Evolutionary conservation across 2,888 invertebrate species (phyloP), one percentile per base, ranked within the genome.

Genomic region (Ophioninae sp.): DNA sequence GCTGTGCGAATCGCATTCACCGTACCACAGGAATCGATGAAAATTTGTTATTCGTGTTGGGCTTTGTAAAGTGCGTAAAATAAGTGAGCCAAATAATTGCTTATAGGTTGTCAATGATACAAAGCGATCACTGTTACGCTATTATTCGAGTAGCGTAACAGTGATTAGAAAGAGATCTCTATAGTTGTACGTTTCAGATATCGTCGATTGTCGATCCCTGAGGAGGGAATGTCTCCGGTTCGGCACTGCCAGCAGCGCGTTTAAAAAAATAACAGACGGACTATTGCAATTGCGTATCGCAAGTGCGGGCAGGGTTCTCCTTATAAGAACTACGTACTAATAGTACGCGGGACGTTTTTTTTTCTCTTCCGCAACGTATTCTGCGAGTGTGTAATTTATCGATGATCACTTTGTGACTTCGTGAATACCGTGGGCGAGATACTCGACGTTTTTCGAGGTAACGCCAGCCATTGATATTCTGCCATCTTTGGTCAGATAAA

Each of bases 401-500:
- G 22, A 6, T 22, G 8, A 73, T 94, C 95, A 96, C 88, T 97
- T 96, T 17, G 98, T 97, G 86, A 99, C 98, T 93, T 96, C 95
- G 93, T 99, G 98, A 88, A 99, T 98, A 82, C 97, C 98, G 86
- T 97, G 95, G 1, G 99, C 99, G 84, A 99, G 94, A 93, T 99
- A 99, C 86, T 96, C 96, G 0, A 99, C 99, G 94, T 99, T 99
- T 92, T 97, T 96, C 3, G 98, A 97, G 0, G 98, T 97, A 7
- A 99, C 96, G 76, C 99, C 99, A 79, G 99, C 99, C 94, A 99
- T 97, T 5, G 99, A 99, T 93, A 99, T 99, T 88, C 99, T 96
- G 0, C 99, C 99, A 93, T 99, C 99, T 93, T 98, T 98, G 0
- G 99, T 99, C 87, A 99, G 94, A 93, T 98, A 99, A 87, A 99